Evolutionary conservation across 1,140 invertebrate species (phyloP).

Genomic region (Tribolium castaneum): DNA sequence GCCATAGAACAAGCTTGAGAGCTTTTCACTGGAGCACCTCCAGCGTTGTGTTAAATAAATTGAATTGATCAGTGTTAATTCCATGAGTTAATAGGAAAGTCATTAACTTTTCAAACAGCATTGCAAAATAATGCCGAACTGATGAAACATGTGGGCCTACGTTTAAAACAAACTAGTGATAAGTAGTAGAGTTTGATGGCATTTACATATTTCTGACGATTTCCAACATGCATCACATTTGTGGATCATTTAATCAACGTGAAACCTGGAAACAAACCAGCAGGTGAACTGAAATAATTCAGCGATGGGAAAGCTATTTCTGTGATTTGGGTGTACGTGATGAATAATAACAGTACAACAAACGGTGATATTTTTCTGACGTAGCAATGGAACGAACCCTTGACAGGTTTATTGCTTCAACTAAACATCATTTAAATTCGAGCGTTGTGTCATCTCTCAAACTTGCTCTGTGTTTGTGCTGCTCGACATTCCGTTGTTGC

Average conservation of each 20-base stretch:
- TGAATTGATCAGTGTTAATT: neutral
- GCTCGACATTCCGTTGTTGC: constrained; percentile 48
- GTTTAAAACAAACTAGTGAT: neutral
- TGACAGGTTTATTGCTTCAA: constrained; percentile 60
- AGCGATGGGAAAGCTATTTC: neutral
- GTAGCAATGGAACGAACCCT: constrained; percentile 44
- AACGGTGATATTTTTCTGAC: constrained; percentile 89
- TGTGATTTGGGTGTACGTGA: constrained; percentile 2
- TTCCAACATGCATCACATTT: neutral
- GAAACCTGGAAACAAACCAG: neutral
- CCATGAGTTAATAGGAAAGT: neutral
- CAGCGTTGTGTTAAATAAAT: neutral
- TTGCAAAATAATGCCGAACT: neutral
- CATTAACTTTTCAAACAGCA: neutral
- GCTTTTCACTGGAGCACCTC: neutral
- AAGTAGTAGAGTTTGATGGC: too few species aligned
- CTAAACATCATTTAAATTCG: constrained; percentile 61
- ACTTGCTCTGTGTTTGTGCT: constrained; percentile 43
- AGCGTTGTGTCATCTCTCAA: constrained; percentile 58
- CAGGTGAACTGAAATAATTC: neutral
- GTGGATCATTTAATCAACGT: neutral
- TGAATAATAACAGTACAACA: constrained; percentile 29
- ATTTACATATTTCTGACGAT: too few species aligned
- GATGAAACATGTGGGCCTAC: neutral
- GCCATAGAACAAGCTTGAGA: neutral